Conservation (phyloP, 2,888 invertebrate genomes). For the Pachycephus smyrnensis region DNA sequence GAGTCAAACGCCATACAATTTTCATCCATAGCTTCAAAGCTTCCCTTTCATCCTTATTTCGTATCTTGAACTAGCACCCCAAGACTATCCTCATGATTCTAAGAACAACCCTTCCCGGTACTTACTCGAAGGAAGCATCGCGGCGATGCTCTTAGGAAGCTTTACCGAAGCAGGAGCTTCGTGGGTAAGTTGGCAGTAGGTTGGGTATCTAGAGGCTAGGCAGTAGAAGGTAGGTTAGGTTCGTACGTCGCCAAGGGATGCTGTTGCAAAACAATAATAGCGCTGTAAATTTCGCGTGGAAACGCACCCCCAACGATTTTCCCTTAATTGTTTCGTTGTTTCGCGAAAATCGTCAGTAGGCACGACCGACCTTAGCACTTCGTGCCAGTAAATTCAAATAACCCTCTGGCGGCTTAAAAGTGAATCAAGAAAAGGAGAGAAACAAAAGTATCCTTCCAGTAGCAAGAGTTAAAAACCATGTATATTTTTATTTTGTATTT, state of each 20-base stretch:
- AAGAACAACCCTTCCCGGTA: not conserved
- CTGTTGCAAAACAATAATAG: conserved; percentile 21
- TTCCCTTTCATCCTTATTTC: not conserved
- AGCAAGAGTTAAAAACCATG: not conserved
- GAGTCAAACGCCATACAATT: not conserved
- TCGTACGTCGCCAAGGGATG: conserved; percentile 14
- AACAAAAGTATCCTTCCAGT: not conserved
- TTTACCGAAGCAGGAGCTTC: not conserved
- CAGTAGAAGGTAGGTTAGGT: conserved; percentile 5
- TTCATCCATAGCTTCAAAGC: not conserved
- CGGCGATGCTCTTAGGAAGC: not conserved
- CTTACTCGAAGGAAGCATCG: not conserved
- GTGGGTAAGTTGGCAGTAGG: not conserved
- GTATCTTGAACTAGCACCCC: not conserved
- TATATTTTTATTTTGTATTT: not conserved
- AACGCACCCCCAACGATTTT: conserved; percentile 19
- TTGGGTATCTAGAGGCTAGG: not conserved
- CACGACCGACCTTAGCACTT: not conserved
- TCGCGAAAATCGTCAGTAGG: conserved; percentile 6
- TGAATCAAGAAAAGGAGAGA: not conserved
- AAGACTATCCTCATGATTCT: not conserved
- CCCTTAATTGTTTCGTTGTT: conserved; percentile 25
- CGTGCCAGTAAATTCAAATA: not conserved
- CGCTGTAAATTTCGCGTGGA: conserved; percentile 17
- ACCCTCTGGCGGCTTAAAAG: not conserved